Evolutionary conservation across 1,140 invertebrate genomes (phyloP), one percentile per base, ranked within the genome.

Genomic region (Wiebesia pumilae): DNA sequence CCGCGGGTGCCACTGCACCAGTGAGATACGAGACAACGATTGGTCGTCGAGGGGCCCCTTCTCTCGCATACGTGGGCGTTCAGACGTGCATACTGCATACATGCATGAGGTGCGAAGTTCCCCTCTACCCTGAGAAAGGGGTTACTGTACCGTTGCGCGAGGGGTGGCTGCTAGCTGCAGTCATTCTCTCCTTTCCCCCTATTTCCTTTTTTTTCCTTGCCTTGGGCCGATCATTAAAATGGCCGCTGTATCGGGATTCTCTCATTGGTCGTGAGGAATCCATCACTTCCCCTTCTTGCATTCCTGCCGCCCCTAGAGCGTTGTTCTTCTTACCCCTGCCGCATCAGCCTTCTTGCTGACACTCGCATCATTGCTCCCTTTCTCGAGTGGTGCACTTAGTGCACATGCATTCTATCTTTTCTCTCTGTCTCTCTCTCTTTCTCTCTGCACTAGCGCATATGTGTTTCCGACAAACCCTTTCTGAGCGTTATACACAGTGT

Each of bases 161-260:
- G 91, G 93, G 92, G 91, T 92, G 91, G 87, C 84, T 43, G 35
- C 73, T 69, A 73, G 78, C 81, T 54, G 40, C 81, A 80, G 75
- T 87, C 86, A 83, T 93, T 93, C 92, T 83, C 54, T 62, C 62
- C 38, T 62, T 27, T 78, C 89, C 90, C 91, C 89, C 91, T 89
- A 89, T 90, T 90, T 65, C 24, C 24, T 81, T 65, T 54, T 79
- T 78, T 77, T 69, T 89, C 91, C 65, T n/a, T 51, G n/a, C 91
- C 93, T 93, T 93, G 92, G 90, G 90, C 91, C 91, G 93, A 93
- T 94, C 93, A 94, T 94, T 93, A 94, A 94, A 93, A 94, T 94
- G 93, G 93, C 93, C 90, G 93, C 92, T 93, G 90, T 92, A 91
- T 92, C 88, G 91, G 90, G 85, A 89, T 21, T 43, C 84, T 88